Conservation (phyloP, 2,888 invertebrate genomes). For the Andrena camellia region DNA sequence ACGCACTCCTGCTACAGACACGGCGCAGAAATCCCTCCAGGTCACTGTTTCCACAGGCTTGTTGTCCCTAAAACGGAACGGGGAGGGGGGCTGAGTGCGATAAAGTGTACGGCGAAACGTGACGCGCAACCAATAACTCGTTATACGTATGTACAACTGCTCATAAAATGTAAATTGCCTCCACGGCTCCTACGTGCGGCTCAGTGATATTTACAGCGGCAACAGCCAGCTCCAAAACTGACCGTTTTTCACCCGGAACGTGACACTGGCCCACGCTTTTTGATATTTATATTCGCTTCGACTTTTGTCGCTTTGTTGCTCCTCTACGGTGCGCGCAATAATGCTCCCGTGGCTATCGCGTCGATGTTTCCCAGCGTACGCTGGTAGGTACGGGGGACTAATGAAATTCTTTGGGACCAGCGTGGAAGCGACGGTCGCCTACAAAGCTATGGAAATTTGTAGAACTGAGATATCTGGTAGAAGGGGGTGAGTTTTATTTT, state of each 20-base stretch:
- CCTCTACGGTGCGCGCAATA: background rate
- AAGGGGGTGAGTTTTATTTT: no score
- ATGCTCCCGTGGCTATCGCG: background rate
- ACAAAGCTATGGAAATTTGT: no score
- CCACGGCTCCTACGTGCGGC: constrained; percentile 25
- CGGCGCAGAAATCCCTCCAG: background rate
- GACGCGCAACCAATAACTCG: constrained; percentile 60
- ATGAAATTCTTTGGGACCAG: no score
- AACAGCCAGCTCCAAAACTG: constrained; percentile 65
- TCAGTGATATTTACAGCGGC: constrained; percentile 59
- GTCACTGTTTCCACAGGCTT: background rate
- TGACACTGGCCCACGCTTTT: background rate
- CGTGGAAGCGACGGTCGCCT: no score
- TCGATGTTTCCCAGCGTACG: background rate
- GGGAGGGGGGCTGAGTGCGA: background rate
- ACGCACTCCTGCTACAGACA: background rate
- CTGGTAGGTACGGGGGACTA: no score
- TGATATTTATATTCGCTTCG: constrained; percentile 28
- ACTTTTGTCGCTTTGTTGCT: background rate
- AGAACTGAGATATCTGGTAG: no score
- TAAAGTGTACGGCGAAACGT: constrained; percentile 47
- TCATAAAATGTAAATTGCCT: constrained; percentile 63
- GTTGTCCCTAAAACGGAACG: constrained; percentile 11
- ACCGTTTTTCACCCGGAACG: constrained; percentile 41
- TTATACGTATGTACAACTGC: constrained; percentile 28